These are phyloP conservation scores for Rhyacophila evoluta DNA, from an alignment of 2,888 invertebrate genomes.

Conservation along the genomic window DNA sequence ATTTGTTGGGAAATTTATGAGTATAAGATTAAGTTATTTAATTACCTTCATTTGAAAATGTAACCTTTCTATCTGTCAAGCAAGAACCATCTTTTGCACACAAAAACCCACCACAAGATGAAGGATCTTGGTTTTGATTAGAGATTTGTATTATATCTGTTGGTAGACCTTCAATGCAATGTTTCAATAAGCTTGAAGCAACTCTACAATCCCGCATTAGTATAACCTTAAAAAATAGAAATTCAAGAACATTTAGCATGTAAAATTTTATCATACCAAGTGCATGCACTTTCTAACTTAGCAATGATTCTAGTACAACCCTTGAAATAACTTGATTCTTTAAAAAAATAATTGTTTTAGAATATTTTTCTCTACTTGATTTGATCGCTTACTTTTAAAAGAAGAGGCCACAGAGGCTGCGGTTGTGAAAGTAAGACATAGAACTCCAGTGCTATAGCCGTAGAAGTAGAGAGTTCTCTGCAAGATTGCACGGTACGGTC, in stretches of 20 bases:
- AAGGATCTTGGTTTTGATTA: conserved; percentile 31
- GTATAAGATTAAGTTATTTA: too few species aligned
- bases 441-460: conserved; percentile 77
- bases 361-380: too few species aligned
- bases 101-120: conserved; percentile 75
- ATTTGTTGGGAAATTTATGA: too few species aligned
- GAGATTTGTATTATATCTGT: conserved; percentile 56
- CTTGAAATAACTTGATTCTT: too few species aligned
- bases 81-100: conserved; percentile 77
- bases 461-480: conserved; percentile 69
- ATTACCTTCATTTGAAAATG: conserved; percentile 49
- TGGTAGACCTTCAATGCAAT: conserved; percentile 67
- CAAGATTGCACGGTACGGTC: conserved; percentile 62
- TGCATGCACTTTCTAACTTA: too few species aligned
- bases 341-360: too few species aligned
- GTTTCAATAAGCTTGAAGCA: conserved; percentile 70
- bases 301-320: too few species aligned
- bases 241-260: too few species aligned
- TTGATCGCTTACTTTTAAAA: conserved; percentile 74
- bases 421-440: conserved; percentile 81
- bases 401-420: conserved; percentile 81
- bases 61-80: conserved; percentile 54
- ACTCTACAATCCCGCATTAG: conserved; percentile 79
- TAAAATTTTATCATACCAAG: too few species aligned
- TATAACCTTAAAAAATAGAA: conserved; percentile 69